Evolutionary conservation across 2,888 invertebrate genomes (phyloP).

Genomic region (Thalpophila matura): DNA sequence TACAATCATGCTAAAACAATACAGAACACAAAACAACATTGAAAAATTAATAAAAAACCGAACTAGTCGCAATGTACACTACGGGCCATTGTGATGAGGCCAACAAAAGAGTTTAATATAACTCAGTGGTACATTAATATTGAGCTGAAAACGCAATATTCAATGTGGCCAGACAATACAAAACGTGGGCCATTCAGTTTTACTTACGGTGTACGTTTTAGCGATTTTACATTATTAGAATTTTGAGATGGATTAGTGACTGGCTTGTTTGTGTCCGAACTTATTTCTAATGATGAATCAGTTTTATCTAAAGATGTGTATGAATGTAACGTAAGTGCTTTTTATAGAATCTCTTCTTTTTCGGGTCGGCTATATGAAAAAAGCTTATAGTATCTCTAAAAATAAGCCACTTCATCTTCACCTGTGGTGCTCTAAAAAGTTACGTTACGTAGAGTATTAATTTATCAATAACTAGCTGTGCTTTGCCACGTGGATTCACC

Average conservation of each 20-base stretch:
- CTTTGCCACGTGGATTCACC: no score
- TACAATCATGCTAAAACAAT: constrained; percentile 10
- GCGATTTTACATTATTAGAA: constrained; percentile 32
- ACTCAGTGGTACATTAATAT: constrained; percentile 70
- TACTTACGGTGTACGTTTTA: constrained; percentile 43
- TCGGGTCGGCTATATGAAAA: background rate
- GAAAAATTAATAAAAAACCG: constrained; percentile 41
- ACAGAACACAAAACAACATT: constrained; percentile 6
- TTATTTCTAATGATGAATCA: constrained; percentile 27
- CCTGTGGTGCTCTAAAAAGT: background rate
- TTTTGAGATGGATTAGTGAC: constrained; percentile 32
- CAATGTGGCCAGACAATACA: constrained; percentile 64
- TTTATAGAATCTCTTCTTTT: background rate
- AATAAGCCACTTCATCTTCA: background rate
- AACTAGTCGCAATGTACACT: constrained; percentile 55
- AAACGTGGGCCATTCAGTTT: constrained; percentile 49
- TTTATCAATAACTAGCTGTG: no score
- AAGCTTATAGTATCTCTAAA: background rate
- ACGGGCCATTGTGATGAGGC: constrained; percentile 65
- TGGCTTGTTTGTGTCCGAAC: background rate
- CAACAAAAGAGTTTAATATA: constrained; percentile 77
- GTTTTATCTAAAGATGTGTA: background rate
- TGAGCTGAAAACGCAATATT: constrained; percentile 73
- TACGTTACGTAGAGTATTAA: no score
- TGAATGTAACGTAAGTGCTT: background rate